Base-by-base conservation (phyloP, 2,888 invertebrate genomes). In the Drosophila kuntzei region DNA sequence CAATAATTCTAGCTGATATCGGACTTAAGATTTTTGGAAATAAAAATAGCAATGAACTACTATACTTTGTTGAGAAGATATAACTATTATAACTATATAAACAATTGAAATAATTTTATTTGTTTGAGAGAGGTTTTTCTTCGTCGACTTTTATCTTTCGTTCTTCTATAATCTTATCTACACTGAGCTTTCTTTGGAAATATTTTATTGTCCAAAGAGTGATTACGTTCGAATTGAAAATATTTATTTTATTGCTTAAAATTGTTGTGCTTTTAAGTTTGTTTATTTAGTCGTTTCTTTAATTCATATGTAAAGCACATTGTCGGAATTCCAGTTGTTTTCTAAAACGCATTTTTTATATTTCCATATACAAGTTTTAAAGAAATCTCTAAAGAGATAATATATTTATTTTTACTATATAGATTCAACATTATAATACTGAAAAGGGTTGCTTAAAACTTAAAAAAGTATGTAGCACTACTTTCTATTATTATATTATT, bases 101-200 rank as follows among this genome's bases (percentile, higher is more conserved):
- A 14, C 25, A 14, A 9, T 11, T 25, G 2, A 16, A 8, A 6
- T 6, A 34, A 20, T 16, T 14, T 34, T 11, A 12, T 14, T 37
- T 36, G 11, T 25, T 51, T 12, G 2, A 25, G 16, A 4, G 11
- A 11, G 2, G 22, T 7, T 14, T n/a, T n/a, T n/a, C n/a, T 32
- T 47, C 34, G 8, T 2, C 36, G 11, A 34, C 32, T 11, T 50
- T 34, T 14, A 12, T 14, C 9, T 12, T 11, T 39, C 8, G 18
- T 18, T 18, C 8, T 20, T 29, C 1, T 46, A 27, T 46, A 16
- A 53, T 39, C 37, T 53, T 12, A 29, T 53, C 39, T 39, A n/a
- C 5, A 53, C n/a, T n/a, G n/a, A n/a, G 16, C 14, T 39, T 39
- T 51, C 2, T 18, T 27, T 25, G 3, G 11, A 16, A 27, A 27